phyloP scores from a whole-genome alignment of 2,113 vertebrate genomes.

The Alosa alosa region DNA sequence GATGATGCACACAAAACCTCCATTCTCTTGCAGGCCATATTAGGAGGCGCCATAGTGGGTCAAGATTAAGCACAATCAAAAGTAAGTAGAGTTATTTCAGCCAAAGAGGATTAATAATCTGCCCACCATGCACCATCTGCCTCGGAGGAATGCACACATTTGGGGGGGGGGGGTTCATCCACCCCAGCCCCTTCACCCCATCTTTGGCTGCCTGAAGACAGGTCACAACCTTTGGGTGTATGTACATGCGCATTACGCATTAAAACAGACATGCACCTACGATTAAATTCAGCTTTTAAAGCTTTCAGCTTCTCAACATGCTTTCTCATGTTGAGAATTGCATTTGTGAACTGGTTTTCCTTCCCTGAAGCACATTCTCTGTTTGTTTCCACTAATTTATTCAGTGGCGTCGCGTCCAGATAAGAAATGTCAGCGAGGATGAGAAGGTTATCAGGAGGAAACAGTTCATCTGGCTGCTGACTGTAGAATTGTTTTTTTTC shows the following conservation, averaged over 20 bases:
- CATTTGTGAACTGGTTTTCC: not conserved
- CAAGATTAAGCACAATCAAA: constrained; percentile 60
- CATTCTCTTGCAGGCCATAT: not conserved
- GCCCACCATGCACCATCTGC: constrained; percentile 61
- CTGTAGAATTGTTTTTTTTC: constrained; percentile 10
- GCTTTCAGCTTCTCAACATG: no score
- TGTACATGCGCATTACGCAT: not conserved
- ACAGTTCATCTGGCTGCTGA: constrained; percentile 20
- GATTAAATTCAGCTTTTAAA: not conserved
- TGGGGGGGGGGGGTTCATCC: not conserved
- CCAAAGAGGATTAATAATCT: constrained; percentile 67
- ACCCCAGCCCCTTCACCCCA: not conserved
- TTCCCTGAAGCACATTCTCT: not conserved
- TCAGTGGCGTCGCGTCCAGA: constrained; percentile 14
- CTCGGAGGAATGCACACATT: constrained; percentile 7
- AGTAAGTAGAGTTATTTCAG: constrained; percentile 56
- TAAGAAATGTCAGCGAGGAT: constrained; percentile 43
- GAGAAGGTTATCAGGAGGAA: constrained; percentile 37
- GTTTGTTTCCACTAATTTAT: not conserved
- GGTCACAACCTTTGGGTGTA: not conserved
- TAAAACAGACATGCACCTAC: not conserved
- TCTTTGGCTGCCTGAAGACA: not conserved
- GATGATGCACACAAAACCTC: not conserved
- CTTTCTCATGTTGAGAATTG: not conserved
- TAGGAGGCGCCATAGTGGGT: constrained; percentile 51